Conservation (phyloP, 2,888 invertebrate genomes). For the Stenolophus ochropezus region DNA sequence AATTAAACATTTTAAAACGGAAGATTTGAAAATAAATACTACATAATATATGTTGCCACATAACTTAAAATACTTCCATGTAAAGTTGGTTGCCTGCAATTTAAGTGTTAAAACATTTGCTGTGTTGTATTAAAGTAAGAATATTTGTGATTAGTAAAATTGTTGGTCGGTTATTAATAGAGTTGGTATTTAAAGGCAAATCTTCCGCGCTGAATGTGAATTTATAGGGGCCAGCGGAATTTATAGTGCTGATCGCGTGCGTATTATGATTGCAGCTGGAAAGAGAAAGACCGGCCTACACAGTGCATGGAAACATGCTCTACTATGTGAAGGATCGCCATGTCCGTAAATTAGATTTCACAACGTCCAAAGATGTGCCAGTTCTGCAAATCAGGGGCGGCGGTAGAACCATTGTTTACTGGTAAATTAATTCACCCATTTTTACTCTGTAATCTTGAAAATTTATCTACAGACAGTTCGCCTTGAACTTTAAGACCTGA, state of each 20-base stretch:
- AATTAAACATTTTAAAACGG: background rate
- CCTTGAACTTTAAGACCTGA: conserved; percentile 41
- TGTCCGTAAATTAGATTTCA: conserved; percentile 93
- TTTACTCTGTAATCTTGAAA: conserved; percentile 31
- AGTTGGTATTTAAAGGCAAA: background rate
- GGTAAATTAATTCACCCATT: conserved; percentile 51
- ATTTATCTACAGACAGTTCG: conserved; percentile 27
- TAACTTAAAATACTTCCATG: too few relatives aligned
- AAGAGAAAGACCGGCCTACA: conserved; percentile 96
- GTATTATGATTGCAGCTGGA: conserved; percentile 81
- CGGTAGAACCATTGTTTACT: conserved; percentile 82
- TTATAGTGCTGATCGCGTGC: conserved; percentile 44
- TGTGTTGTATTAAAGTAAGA: background rate
- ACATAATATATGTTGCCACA: too few relatives aligned
- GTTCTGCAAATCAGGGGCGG: conserved; percentile 94
- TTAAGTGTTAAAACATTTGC: too few relatives aligned
- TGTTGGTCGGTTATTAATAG: background rate
- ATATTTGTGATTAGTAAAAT: background rate
- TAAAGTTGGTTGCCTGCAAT: too few relatives aligned
- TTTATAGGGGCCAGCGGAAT: conserved; percentile 39
- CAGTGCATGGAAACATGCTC: conserved; percentile 92
- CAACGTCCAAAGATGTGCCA: conserved; percentile 92
- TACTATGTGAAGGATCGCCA: conserved; percentile 97
- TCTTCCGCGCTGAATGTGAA: background rate
- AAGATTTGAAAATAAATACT: background rate